Conservation (phyloP, 2,113 vertebrate genomes). For the Petromus typicus region DNA sequence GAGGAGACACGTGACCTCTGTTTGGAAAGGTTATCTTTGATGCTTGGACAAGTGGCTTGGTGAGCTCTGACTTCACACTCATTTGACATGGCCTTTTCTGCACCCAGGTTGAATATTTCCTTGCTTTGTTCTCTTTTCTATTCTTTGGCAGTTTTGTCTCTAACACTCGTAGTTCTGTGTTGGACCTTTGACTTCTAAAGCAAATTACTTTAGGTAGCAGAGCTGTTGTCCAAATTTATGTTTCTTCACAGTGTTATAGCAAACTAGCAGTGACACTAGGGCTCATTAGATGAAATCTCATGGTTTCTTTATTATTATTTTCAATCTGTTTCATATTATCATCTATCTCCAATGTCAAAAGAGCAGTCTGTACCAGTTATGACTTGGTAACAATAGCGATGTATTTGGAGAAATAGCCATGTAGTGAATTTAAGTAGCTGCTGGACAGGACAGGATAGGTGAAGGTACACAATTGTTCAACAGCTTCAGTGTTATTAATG, state of each 20-base stretch:
- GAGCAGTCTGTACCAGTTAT: neutral
- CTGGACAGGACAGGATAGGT: constrained; percentile 36
- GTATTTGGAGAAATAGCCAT: constrained; percentile 51
- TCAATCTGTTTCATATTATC: neutral
- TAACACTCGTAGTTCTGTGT: neutral
- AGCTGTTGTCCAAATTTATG: neutral
- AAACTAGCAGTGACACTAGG: neutral
- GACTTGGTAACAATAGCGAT: constrained; percentile 30
- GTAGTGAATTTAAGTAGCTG: neutral
- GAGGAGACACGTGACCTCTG: neutral
- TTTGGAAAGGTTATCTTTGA: constrained; percentile 59
- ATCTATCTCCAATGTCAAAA: neutral
- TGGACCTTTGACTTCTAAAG: constrained; percentile 25
- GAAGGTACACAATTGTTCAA: constrained; percentile 35
- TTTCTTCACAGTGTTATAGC: constrained; percentile 9
- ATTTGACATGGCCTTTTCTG: constrained; percentile 55
- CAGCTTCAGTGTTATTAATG: constrained; percentile 45
- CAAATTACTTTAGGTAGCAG: constrained; percentile 16
- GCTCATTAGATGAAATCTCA: neutral
- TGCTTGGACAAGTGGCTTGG: constrained; percentile 39
- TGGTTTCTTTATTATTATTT: neutral
- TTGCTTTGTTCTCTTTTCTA: constrained; percentile 67
- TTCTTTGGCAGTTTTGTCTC: neutral
- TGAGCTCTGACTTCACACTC: constrained; percentile 60
- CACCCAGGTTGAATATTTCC: constrained; percentile 65